A percentile compares a stretch with the other conserved stretches of the same genome.
Conservation (phyloP, 1,140 invertebrate genomes). For the Scaptomyza montana region DNA sequence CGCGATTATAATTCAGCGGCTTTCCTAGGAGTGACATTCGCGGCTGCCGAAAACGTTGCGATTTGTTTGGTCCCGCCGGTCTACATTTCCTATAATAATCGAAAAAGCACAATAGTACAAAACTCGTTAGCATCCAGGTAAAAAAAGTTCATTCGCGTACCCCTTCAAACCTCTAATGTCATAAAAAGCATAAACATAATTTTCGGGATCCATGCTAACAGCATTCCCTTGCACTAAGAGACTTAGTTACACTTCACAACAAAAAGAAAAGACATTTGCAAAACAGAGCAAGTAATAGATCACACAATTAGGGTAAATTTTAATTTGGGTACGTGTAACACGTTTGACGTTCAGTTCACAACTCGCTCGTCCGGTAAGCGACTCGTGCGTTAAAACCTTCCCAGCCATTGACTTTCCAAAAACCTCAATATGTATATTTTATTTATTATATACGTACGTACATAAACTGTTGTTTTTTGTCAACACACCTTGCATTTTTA, state of each 20-base stretch:
- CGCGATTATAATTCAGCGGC: conserved; percentile 92
- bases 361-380: conserved; percentile 63
- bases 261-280: not conserved
- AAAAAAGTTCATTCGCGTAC: conserved; percentile 28
- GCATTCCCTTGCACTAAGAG: conserved; percentile 39
- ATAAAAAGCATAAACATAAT: conserved; percentile 75
- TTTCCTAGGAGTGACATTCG: conserved; percentile 95
- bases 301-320: conserved; percentile 28
- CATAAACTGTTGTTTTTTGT: conserved; percentile 61
- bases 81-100: conserved; percentile 80
- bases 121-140: not conserved
- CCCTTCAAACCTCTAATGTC: conserved; percentile 64
- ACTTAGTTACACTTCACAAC: conserved; percentile 27
- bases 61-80: conserved; percentile 76
- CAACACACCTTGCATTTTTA: conserved; percentile 80
- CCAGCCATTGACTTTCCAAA: conserved; percentile 72
- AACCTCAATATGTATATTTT: conserved; percentile 76
- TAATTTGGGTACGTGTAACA: conserved; percentile 53
- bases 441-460: conserved; percentile 74
- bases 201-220: conserved; percentile 69
- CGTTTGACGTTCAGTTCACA: conserved; percentile 64
- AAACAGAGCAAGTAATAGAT: conserved; percentile 9
- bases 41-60: conserved; percentile 89
- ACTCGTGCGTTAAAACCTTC: conserved; percentile 70
- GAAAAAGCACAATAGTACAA: not conserved